A percentile compares a stretch with the other conserved stretches of the same genome.
Evolutionary conservation across 2,888 invertebrate genomes (phyloP).

Genomic region (Thalpophila matura): DNA sequence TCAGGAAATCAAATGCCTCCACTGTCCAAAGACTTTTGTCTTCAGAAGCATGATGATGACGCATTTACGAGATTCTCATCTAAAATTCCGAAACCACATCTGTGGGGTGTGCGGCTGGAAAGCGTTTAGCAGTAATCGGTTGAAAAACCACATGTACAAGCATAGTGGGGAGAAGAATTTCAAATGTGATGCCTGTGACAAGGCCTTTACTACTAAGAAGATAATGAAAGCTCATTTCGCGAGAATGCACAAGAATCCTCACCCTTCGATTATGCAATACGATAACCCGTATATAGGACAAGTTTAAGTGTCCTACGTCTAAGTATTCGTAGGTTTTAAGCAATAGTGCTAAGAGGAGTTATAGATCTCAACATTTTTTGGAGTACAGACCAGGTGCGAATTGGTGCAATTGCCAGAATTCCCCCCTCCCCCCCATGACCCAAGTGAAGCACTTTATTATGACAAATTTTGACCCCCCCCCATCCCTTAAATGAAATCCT

Average conservation of each 20-base stretch:
- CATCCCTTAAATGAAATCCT: too few relatives aligned
- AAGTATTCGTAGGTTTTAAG: background rate
- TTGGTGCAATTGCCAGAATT: too few relatives aligned
- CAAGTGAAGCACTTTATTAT: too few relatives aligned
- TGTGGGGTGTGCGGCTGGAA: conserved; percentile 86
- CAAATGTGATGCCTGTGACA: conserved; percentile 83
- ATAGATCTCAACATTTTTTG: conserved; percentile 1
- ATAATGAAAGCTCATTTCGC: conserved; percentile 84
- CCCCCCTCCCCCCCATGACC: too few relatives aligned
- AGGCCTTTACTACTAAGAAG: conserved; percentile 85
- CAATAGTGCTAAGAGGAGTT: background rate
- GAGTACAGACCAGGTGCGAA: too few relatives aligned
- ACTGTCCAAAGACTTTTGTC: conserved; percentile 86
- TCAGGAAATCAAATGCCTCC: conserved; percentile 83
- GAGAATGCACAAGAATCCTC: conserved; percentile 80
- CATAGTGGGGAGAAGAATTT: conserved; percentile 88
- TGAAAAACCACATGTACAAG: conserved; percentile 88
- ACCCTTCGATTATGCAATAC: conserved; percentile 68
- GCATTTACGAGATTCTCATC: conserved; percentile 81
- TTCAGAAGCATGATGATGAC: conserved; percentile 88
- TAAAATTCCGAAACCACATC: conserved; percentile 82
- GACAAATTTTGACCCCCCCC: too few relatives aligned
- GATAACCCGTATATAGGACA: conserved; percentile 74
- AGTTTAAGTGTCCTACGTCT: conserved; percentile 16
- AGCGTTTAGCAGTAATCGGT: conserved; percentile 84